Conservation (phyloP, 1,140 invertebrate species). For the Drosophila baimaii region DNA sequence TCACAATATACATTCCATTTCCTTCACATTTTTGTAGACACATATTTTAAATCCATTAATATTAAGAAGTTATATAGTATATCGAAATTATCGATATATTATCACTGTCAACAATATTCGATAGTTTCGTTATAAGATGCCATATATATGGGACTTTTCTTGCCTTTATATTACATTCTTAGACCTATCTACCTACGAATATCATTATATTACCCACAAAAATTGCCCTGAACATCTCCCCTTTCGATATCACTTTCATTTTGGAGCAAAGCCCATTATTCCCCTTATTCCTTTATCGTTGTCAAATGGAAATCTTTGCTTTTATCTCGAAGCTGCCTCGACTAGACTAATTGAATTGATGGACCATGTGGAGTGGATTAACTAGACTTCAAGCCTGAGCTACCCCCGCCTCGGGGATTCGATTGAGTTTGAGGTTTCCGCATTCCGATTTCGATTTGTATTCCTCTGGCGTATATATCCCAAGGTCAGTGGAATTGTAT, state of each 20-base stretch:
- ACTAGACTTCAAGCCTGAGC: constrained; percentile 21
- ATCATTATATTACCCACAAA: not conserved
- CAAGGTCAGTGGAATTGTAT: constrained; percentile 42
- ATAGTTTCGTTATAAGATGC: not conserved
- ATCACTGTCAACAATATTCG: not conserved
- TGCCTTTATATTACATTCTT: not conserved
- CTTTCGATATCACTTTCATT: constrained; percentile 15
- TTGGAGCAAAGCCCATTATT: not conserved
- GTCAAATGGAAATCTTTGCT: constrained; percentile 16
- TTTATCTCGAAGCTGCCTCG: constrained; percentile 9
- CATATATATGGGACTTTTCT: not conserved
- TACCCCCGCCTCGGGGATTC: constrained; percentile 17
- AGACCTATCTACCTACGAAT: not conserved
- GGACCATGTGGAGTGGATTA: constrained; percentile 49
- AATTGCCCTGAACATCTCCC: not conserved
- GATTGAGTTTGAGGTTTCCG: constrained; percentile 50
- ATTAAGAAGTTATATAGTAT: too few species aligned
- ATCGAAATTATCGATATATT: not conserved
- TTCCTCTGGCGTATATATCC: constrained; percentile 15
- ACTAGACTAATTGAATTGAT: constrained; percentile 45
- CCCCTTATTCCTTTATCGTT: constrained; percentile 22
- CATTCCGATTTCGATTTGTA: constrained; percentile 31
- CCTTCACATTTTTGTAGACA: too few species aligned
- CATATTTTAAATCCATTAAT: too few species aligned
- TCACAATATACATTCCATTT: too few species aligned